Evolutionary conservation across 2,797 vertebrate genomes (phyloP).

Genomic region (Delichon dasypus): DNA sequence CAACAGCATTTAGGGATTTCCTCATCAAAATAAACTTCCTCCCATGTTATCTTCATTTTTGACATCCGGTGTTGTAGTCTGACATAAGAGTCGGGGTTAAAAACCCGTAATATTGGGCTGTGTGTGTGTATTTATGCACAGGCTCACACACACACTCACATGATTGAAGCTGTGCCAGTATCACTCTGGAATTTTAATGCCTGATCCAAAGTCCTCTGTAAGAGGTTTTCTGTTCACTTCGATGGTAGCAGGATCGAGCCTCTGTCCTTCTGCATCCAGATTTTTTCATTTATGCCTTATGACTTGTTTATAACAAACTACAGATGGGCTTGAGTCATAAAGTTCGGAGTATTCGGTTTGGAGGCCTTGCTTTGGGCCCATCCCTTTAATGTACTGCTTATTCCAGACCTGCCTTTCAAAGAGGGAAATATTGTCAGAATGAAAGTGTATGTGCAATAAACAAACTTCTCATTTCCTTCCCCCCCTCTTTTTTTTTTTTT

Average conservation of each 20-base stretch:
- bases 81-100: constrained; percentile 38
- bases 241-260: constrained; percentile 51
- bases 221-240: constrained; percentile 61
- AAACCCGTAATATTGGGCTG: neutral
- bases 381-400: constrained; percentile 59
- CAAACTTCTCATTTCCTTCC: constrained; percentile 56
- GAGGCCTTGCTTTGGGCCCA: constrained; percentile 59
- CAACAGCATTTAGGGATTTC: constrained; percentile 80
- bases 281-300: constrained; percentile 72
- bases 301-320: constrained; percentile 69
- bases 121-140: neutral
- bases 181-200: constrained; percentile 63
- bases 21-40: constrained; percentile 81
- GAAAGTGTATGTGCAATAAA: constrained; percentile 56
- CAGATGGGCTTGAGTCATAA: constrained; percentile 70
- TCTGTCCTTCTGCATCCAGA: constrained; percentile 57
- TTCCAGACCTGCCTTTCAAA: constrained; percentile 55
- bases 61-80: constrained; percentile 54
- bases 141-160: neutral
- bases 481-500: neutral
- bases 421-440: constrained; percentile 59
- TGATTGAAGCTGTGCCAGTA: constrained; percentile 62
- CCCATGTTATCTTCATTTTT: constrained; percentile 68
- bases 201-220: constrained; percentile 56
- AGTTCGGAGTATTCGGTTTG: constrained; percentile 46